phyloP scores from a whole-genome alignment of 2,797 vertebrate species.

The Gymnothorax javanicus region DNA sequence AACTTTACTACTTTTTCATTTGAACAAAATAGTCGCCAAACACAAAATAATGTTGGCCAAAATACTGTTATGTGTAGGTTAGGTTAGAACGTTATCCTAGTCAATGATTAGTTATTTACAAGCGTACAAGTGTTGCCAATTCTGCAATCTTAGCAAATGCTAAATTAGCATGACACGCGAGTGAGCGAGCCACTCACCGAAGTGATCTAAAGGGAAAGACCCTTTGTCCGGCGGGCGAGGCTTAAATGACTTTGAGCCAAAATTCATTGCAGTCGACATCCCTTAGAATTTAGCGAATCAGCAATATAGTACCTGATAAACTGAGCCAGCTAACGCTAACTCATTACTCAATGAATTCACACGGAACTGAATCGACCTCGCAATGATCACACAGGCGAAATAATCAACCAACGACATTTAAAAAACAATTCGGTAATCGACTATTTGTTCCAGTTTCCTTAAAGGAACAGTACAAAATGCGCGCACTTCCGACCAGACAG shows the following conservation, averaged over 20 bases:
- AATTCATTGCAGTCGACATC: conserved; percentile 83
- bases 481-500: too few relatives aligned
- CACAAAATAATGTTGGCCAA: neutral
- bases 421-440: neutral
- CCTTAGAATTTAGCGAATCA: neutral
- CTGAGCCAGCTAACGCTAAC: neutral
- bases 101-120: neutral
- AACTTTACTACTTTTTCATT: neutral
- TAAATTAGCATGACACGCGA: neutral
- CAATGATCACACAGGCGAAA: neutral
- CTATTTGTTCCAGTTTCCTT: neutral
- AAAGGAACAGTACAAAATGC: neutral
- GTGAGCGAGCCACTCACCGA: conserved; percentile 63
- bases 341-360: neutral
- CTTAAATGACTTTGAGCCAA: conserved; percentile 74
- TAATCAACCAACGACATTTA: neutral
- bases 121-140: neutral
- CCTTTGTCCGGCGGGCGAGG: conserved; percentile 80
- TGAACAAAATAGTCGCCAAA: neutral
- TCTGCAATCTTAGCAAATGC: neutral
- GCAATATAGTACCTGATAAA: neutral
- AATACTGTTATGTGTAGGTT: neutral
- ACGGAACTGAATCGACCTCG: neutral
- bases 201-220: conserved; percentile 80
- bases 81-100: neutral